Conservation (phyloP, 92 coral and sea anemone species). For the Zoanthus gigantus region DNA sequence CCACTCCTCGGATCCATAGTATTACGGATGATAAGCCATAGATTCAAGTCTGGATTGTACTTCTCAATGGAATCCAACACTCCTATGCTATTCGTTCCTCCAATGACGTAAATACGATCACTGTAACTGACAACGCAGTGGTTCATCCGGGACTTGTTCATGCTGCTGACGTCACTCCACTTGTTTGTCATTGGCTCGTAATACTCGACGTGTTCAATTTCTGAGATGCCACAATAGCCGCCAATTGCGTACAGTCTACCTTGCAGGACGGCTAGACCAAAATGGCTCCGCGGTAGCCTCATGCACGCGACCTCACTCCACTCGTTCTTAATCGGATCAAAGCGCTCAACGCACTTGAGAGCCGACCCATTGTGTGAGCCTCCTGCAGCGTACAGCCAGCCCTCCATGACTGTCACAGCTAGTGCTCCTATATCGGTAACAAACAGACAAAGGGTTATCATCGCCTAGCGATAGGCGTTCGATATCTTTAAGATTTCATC, state of each 20-base stretch:
- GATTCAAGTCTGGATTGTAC: slow-evolving; percentile 91
- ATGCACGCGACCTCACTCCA: slow-evolving; percentile 94
- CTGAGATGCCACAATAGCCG: slow-evolving; percentile 96
- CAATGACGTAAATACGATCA: slow-evolving; percentile 90
- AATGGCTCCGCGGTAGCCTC: slow-evolving; percentile 96
- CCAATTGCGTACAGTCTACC: slow-evolving; percentile 93
- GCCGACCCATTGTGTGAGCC: slow-evolving; percentile 99
- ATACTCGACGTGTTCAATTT: slow-evolving; percentile 95
- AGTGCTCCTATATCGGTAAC: slow-evolving; percentile 68
- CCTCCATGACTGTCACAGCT: slow-evolving; percentile 90
- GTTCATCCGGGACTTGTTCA: slow-evolving; percentile 96
- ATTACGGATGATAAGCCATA: slow-evolving; percentile 95
- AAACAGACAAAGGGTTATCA: too few species aligned
- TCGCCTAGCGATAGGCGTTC: too few species aligned
- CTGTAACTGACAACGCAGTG: slow-evolving; percentile 88
- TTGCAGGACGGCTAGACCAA: slow-evolving; percentile 86
- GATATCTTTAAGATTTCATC: too few species aligned
- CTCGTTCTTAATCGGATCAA: slow-evolving; percentile 87
- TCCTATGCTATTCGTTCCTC: slow-evolving; percentile 92
- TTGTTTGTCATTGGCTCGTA: slow-evolving; percentile 96
- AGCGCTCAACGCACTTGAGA: slow-evolving; percentile 92
- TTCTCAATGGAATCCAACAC: slow-evolving; percentile 94
- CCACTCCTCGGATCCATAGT: slow-evolving; percentile 96
- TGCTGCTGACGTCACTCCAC: slow-evolving; percentile 93
- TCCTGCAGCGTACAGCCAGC: slow-evolving; percentile 97